phyloP scores from a whole-genome alignment of 1,140 invertebrate genomes.

The Drosophila kurseongensis region DNA sequence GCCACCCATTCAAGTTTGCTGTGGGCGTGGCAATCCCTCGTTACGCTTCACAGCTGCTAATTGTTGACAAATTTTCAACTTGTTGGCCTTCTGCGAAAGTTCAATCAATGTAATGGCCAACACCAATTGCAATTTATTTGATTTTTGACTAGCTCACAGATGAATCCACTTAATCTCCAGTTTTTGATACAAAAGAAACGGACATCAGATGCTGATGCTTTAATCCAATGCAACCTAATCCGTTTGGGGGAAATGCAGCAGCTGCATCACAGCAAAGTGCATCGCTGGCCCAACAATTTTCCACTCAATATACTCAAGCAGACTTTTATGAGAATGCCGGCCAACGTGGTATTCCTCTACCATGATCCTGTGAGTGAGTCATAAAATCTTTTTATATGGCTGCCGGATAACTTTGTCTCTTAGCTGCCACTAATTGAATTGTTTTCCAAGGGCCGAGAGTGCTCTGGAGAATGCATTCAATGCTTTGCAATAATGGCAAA shows the following conservation, averaged over 20 bases:
- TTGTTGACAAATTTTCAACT: slow-evolving; percentile 36
- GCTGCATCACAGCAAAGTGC: slow-evolving; percentile 48
- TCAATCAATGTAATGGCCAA: slow-evolving; percentile 30
- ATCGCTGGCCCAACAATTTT: slow-evolving; percentile 60
- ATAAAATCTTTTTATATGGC: slow-evolving; percentile 65
- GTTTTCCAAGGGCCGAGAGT: slow-evolving; percentile 32
- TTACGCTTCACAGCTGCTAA: slow-evolving; percentile 11
- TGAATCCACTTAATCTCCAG: slow-evolving; percentile 18
- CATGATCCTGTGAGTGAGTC: slow-evolving; percentile 42
- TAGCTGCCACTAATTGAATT: slow-evolving; percentile 65
- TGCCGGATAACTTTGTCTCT: slow-evolving; percentile 53
- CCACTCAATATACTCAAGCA: slow-evolving; percentile 58
- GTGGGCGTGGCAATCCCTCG: too few relatives aligned
- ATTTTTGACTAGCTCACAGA: slow-evolving; percentile 9
- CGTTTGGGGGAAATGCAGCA: slow-evolving; percentile 6
- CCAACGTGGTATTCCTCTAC: slow-evolving; percentile 20
- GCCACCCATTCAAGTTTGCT: too few relatives aligned
- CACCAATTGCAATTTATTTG: slow-evolving; percentile 34
- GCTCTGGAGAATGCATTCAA: slow-evolving; percentile 16
- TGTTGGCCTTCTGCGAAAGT: background rate
- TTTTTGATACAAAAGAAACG: slow-evolving; percentile 11
- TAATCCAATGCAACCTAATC: slow-evolving; percentile 52
- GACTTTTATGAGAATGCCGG: slow-evolving; percentile 54
- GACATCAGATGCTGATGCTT: slow-evolving; percentile 20
- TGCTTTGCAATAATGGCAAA: slow-evolving; percentile 12